These are phyloP conservation scores for Chrysolina oricalcia DNA, from an alignment of 2,888 invertebrate species.

Conservation along the genomic window DNA sequence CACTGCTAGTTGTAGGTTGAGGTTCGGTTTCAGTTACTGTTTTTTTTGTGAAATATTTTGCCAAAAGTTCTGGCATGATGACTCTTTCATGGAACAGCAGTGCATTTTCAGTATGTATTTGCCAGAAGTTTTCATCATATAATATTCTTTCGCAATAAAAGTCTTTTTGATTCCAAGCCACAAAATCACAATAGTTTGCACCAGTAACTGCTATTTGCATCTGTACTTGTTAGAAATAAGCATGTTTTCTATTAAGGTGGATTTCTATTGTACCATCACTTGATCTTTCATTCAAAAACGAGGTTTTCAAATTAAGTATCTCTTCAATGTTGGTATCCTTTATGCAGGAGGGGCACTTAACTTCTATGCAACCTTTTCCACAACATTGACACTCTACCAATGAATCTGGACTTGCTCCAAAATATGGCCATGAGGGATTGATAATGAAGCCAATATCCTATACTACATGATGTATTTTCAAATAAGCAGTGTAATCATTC, in stretches of 20 bases:
- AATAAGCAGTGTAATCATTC: conserved; percentile 6
- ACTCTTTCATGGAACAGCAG: too few species aligned
- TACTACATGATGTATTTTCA: conserved; percentile 6
- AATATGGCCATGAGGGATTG: too few species aligned
- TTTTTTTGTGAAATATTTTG: conserved; percentile 26
- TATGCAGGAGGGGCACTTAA: background rate
- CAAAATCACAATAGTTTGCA: conserved; percentile 47
- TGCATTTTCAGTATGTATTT: background rate
- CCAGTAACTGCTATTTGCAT: too few species aligned
- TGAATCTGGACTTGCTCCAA: conserved; percentile 36
- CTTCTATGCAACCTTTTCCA: too few species aligned
- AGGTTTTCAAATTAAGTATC: background rate
- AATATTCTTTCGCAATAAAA: conserved; percentile 38
- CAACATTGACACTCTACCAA: background rate
- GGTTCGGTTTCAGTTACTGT: conserved; percentile 6
- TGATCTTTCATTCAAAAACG: background rate
- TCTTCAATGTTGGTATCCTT: conserved; percentile 29
- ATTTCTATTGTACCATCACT: background rate
- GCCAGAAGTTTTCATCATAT: conserved; percentile 38
- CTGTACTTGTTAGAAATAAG: too few species aligned
- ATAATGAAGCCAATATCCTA: conserved; percentile 10
- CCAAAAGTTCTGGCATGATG: background rate
- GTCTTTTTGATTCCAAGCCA: conserved; percentile 39
- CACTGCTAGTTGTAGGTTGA: conserved; percentile 8
- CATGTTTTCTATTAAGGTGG: background rate